Evolutionary conservation across 2,113 vertebrate genomes (phyloP), one percentile per base, ranked within the genome.

Genomic region (Smithornis capensis): DNA sequence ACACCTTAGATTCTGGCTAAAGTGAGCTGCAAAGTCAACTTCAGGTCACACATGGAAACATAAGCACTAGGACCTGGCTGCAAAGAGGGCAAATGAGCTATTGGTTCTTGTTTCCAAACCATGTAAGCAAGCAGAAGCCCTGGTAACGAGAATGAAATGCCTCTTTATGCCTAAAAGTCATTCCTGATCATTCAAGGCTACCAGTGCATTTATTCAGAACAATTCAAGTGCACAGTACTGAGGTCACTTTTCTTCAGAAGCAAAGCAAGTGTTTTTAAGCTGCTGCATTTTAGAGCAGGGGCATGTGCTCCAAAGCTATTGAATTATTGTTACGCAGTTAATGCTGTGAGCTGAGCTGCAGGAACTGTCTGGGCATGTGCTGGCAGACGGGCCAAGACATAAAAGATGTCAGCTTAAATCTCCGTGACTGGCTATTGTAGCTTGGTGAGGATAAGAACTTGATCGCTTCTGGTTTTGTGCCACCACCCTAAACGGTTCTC

Each of bases 341-440:
- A 89, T 76, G 87, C 89, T 95, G 90, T 0, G 12, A 95, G 87
- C 75, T 90, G 90, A 93, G 95, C 87, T 76, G 70, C 87, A 94
- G 76, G 77, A 93, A 95, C 89, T 93, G 89, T 87, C 95, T 97
- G 96, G 60, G 88, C 90, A 94, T 96, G 86, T 83, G 94, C 89
- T 94, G 94, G 92, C 92, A 92, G 95, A 50, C 2, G 0, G 76
- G 89, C 83, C 83, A 77, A 86, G 89, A 94, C 89, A 92, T 77
- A 68, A 70, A 68, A 82, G 76, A 92, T 75, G 86, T 93, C 94
- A 95, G 95, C 83, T 95, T 92, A 95, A 94, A 93, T 87, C 1
- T 47, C 89, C 5, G 14, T 90, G 94, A 97, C 90, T 92, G 85
- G 59, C 79, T 93, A 11, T 63, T 93, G 83, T 80, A 67, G 86